Conservation (phyloP, 2,797 vertebrate species). For the Serranus cabrilla region DNA sequence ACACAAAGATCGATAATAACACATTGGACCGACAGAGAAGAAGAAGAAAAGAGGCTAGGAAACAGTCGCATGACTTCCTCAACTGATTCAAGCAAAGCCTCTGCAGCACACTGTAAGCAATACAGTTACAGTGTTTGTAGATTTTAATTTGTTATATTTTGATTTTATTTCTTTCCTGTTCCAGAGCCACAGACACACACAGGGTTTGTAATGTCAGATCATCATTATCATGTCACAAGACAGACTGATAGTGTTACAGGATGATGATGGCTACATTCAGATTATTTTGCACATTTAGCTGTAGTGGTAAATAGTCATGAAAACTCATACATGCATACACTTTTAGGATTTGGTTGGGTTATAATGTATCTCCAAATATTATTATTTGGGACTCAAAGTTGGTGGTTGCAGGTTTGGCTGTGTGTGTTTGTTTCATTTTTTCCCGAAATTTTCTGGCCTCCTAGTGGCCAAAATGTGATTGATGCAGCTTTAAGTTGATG, state of each 20-base stretch:
- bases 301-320: too few relatives aligned
- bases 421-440: too few relatives aligned
- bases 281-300: too few relatives aligned
- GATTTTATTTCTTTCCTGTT: not conserved
- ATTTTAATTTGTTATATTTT: not conserved
- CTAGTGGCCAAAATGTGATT: too few relatives aligned
- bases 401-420: too few relatives aligned
- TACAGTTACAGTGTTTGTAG: not conserved
- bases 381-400: too few relatives aligned
- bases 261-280: not conserved
- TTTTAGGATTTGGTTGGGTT: too few relatives aligned
- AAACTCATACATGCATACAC: too few relatives aligned
- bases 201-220: slow-evolving; percentile 7
- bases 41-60: not conserved
- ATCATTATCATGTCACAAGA: slow-evolving; percentile 37
- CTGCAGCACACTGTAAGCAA: not conserved
- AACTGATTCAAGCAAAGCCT: not conserved
- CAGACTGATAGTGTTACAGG: slow-evolving; percentile 22
- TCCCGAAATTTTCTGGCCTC: too few relatives aligned
- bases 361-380: too few relatives aligned
- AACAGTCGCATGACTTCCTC: not conserved
- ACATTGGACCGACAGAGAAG: not conserved
- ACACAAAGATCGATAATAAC: not conserved
- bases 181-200: not conserved
- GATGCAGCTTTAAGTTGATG: too few relatives aligned